These are phyloP conservation scores for Dugesia japonica DNA, from an alignment of 2,888 invertebrate species.

Conservation along the genomic window DNA sequence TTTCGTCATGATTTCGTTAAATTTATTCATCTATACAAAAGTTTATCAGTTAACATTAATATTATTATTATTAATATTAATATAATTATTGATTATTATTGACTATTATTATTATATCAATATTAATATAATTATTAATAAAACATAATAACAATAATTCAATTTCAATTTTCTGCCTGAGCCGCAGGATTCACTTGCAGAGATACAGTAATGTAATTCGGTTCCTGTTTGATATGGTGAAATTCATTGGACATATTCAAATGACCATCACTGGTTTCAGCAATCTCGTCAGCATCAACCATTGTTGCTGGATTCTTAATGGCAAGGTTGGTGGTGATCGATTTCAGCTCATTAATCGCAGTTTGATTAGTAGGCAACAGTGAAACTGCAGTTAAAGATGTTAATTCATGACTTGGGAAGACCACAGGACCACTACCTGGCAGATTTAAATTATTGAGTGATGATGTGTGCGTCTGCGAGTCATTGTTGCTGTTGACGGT, in stretches of 20 bases:
- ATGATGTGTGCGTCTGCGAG: neutral
- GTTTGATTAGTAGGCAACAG: neutral
- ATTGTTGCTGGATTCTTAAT: neutral
- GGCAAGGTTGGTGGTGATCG: neutral
- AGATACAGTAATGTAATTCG: neutral
- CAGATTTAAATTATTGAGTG: neutral
- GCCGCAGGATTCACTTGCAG: neutral
- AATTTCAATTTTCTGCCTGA: slow-evolving; percentile 7
- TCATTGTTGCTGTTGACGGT: neutral
- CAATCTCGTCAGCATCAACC: neutral
- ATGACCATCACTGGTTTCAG: slow-evolving; percentile 9
- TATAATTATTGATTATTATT: no score
- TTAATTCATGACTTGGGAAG: slow-evolving; percentile 16
- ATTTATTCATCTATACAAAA: slow-evolving; percentile 2
- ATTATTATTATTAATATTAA: no score
- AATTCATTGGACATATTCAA: slow-evolving; percentile 9
- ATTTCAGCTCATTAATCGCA: neutral
- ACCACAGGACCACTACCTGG: slow-evolving; percentile 20
- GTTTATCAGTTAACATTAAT: neutral
- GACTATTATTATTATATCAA: no score
- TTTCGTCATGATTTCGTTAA: neutral
- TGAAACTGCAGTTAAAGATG: slow-evolving; percentile 15
- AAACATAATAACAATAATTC: no score
- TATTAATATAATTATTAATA: no score
- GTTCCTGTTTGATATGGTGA: slow-evolving; percentile 15